Percentiles rank a stretch among this genome's conserved stretches.
These are phyloP conservation scores for Sitophilus oryzae DNA, from an alignment of 1,140 invertebrate species.

Conservation along the genomic window DNA sequence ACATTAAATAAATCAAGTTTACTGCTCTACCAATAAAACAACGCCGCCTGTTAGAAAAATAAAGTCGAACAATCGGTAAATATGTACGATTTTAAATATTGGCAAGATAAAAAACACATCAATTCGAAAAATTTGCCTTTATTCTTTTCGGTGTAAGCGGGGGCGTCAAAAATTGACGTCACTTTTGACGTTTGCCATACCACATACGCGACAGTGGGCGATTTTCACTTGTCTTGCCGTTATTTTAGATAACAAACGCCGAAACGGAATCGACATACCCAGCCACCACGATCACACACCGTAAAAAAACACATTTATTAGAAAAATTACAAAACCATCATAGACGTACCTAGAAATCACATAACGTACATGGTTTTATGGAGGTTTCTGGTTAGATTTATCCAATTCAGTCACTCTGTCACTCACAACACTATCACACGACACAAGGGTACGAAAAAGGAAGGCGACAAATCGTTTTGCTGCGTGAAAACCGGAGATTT, in stretches of 20 bases:
- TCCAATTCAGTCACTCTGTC: constrained; percentile 13
- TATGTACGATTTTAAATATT: constrained; percentile 7
- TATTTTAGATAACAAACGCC: background rate
- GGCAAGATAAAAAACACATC: constrained; percentile 18
- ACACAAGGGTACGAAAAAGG: background rate
- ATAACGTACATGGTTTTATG: constrained; percentile 15
- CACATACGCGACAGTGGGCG: constrained; percentile 29
- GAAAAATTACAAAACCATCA: background rate
- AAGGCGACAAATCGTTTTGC: constrained; percentile 7
- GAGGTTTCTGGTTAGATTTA: constrained; percentile 8
- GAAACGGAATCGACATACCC: too few species aligned
- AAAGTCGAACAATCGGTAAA: constrained; percentile 13
- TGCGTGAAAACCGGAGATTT: constrained; percentile 5
- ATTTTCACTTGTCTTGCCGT: constrained; percentile 7
- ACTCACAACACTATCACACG: constrained; percentile 8
- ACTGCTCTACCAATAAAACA: too few species aligned
- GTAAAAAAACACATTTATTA: constrained; percentile 1
- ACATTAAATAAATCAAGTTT: too few species aligned
- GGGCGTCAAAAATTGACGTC: constrained; percentile 37
- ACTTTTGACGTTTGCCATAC: constrained; percentile 39
- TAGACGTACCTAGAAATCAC: constrained; percentile 23
- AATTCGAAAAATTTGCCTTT: constrained; percentile 21
- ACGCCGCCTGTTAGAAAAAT: background rate
- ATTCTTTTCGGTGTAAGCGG: constrained; percentile 23
- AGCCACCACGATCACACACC: constrained; percentile 16